Evolutionary conservation across 2,888 invertebrate species (phyloP), one percentile per base, ranked within the genome.

Genomic region (Trissolcus brochymenae): DNA sequence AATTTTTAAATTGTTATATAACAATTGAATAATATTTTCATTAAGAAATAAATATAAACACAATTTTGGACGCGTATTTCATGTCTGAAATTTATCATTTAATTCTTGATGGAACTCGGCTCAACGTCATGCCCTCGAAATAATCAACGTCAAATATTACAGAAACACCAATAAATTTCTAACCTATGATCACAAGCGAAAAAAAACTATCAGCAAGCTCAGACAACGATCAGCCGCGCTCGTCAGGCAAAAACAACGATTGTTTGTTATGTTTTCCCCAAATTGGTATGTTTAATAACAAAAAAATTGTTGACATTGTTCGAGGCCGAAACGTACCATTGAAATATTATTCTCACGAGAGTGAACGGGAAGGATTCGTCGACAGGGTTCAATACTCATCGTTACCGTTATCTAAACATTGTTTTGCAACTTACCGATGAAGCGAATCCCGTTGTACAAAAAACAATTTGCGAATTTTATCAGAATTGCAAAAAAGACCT

Each of bases 401-500:
- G n/a, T 43, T 43, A 43, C 1, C 7, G 13, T 40, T 17, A 40
- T 40, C 29, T 9, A 51, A 25, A 13, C 35, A 50, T 1, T 40
- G 51, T 51, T 51, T 41, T 61, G 16, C 40, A 61, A 6, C 61
- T 61, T 41, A 61, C 51, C 51, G 40, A 25, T 50, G 3, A 41
- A 6, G 16, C 40, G 41, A 51, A 7, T 51, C n/a, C 3, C 51
- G 50, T 50, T 51, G 50, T 50, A 51, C n/a, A 19, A 46, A 61
- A 51, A 14, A n/a, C 19, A 51, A 21, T 51, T 19, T 40, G 41
- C 21, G 11, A 61, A 51, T 29, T 61, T 61, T 61, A 61, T 61
- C n/a, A 21, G 21, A 51, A 61, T 51, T 51, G 21, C 61, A 51
- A 41, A 61, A 61, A 61, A 41, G 61, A 40, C 29, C 17, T 41